Evolutionary conservation across 2,113 vertebrate species (phyloP), one percentile per base, ranked within the genome.

Genomic region (Hystrix cristata): DNA sequence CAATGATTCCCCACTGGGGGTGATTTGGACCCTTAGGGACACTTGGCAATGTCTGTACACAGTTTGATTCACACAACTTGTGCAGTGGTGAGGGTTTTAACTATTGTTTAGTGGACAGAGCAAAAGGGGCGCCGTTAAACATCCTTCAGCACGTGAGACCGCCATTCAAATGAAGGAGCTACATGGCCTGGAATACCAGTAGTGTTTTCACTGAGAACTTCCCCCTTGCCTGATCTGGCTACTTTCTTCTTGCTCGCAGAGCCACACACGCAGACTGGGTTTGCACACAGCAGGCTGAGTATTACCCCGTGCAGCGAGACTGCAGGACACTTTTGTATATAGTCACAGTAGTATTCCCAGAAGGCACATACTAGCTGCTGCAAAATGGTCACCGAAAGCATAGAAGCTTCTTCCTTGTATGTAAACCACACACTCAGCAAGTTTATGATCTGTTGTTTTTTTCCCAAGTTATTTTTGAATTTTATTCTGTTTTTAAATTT

Each of bases 101-200:
- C 5, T 15, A 25, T 46, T 6, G 43, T 65, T 8, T 27, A 59
- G 65, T 15, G 21, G 2, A 1, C 38, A 94, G 59, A 80, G 19
- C 38, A 25, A 15, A 18, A 65, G 15, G 29, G 48, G 14, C 27
- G 7, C 9, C 92, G 46, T 25, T 43, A 25, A 80, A 11, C 9
- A 53, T 16, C 34, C 34, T 87, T 5, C 6, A 19, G 57, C 62
- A 23, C 8, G 0, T 14, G 74, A 59, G 25, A n/a, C 21, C 6
- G 25, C 4, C 8, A 29, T 38, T n/a, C 7, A 55, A 4, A 51
- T 10, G 38, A 23, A 55, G 25, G 19, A 82, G 21, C 57, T 85
- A 19, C 23, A 14, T 0, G 0, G 11, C 57, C n/a, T 10, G 14
- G 71, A 71, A 18, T 27, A n/a, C 72, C 29, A 55, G 0, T 31